Conservation (phyloP, 2,888 invertebrate species). For the Rhagophthalmus giganteus region DNA sequence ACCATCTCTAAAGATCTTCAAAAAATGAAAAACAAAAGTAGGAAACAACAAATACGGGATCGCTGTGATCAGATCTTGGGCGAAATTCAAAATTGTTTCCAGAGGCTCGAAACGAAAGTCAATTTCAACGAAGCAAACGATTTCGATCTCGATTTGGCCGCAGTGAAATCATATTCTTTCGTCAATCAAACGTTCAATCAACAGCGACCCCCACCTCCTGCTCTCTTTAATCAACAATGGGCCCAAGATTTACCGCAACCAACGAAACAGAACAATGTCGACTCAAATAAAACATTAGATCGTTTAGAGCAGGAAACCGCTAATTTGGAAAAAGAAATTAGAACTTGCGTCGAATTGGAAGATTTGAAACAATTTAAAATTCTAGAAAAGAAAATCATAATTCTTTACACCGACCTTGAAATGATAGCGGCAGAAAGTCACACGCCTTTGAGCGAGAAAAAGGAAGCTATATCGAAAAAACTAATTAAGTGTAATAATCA, state of each 20-base stretch:
- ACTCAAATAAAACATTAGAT: slow-evolving; percentile 12
- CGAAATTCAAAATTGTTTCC: slow-evolving; percentile 23
- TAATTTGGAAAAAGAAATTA: slow-evolving; percentile 32
- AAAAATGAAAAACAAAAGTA: slow-evolving; percentile 17
- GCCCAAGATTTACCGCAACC: not conserved
- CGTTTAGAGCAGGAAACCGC: slow-evolving; percentile 28
- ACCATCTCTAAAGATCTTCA: slow-evolving; percentile 23
- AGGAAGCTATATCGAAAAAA: slow-evolving; percentile 27
- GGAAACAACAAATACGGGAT: slow-evolving; percentile 13
- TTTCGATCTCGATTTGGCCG: slow-evolving; percentile 35
- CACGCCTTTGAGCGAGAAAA: slow-evolving; percentile 25
- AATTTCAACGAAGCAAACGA: slow-evolving; percentile 25
- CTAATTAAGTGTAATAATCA: slow-evolving; percentile 33
- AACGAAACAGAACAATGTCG: not conserved
- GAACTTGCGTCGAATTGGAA: slow-evolving; percentile 28
- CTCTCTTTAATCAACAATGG: not conserved
- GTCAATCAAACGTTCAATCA: slow-evolving; percentile 20
- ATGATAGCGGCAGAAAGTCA: slow-evolving; percentile 27
- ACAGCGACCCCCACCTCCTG: not conserved
- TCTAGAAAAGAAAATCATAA: slow-evolving; percentile 34
- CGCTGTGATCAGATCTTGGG: slow-evolving; percentile 19
- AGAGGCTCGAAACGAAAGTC: slow-evolving; percentile 23
- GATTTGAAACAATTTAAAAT: slow-evolving; percentile 31
- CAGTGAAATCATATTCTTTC: slow-evolving; percentile 39
- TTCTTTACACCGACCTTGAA: slow-evolving; percentile 36